Evolutionary conservation across 2,797 vertebrate species (phyloP), one percentile per base, ranked within the genome.

Genomic region (Pangasius sanitwongsei): DNA sequence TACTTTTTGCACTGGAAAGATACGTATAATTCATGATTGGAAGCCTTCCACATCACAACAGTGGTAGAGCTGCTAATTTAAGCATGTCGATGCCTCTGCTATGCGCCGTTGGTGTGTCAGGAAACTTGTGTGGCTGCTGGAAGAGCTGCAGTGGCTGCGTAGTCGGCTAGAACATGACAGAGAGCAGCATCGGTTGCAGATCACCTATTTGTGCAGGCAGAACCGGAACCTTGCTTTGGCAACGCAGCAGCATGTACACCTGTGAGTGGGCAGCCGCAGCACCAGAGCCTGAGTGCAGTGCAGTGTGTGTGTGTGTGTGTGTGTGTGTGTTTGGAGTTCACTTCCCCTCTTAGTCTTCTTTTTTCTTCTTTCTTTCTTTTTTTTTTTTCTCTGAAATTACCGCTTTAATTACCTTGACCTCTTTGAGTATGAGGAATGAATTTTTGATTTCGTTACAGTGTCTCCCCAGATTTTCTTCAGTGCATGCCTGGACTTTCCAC

Each of bases 141-240:
- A 93, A 91, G 96, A 96, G 87, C 85, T 96, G 90, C 93, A 95
- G 93, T 91, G 91, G 75, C 95, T 97, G 90, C 96, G 94, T 80
- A 87, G 90, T 93, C 96, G 95, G 94, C 95, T 96, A 90, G 95
- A 96, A 92, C 94, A 91, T 78, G 96, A 96, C 89, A 93, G 96
- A 93, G 95, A 94, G 92, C 93, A 95, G 94, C 93, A 95, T 91
- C 95, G 93, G 87, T 92, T 92, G 90, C 94, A 95, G 89, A 37
- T 95, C 87, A 78, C 93, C 90, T 91, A 95, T 91, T 94, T 96
- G 13, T 94, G 95, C 85, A 95, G 89, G 70, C 95, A 96, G 84
- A 97, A 96, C 93, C 94, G 95, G 92, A 93, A 83, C 67, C 92
- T 96, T 92, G 95, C 95, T 72, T 89, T 96, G 57, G 92, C 90